These are phyloP conservation scores for Calypte anna DNA, from an alignment of 2,113 vertebrate genomes.

Conservation along the genomic window DNA sequence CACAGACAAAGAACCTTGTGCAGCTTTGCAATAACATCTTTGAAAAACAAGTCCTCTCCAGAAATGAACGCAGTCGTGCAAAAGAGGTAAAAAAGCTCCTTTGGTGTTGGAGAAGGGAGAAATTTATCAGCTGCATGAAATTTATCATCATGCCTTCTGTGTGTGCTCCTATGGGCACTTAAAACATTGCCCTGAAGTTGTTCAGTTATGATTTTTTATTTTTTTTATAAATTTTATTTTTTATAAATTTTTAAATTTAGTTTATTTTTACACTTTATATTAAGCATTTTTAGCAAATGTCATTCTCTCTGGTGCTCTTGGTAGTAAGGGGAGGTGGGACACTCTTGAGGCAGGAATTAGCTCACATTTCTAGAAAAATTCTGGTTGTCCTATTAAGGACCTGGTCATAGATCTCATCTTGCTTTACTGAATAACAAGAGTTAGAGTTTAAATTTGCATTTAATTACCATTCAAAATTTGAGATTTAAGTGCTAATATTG, in stretches of 20 bases:
- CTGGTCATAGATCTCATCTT: neutral
- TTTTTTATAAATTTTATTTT: too few relatives aligned
- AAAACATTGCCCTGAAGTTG: neutral
- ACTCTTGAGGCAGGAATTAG: neutral
- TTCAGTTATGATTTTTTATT: neutral
- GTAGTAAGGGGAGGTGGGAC: neutral
- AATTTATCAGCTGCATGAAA: neutral
- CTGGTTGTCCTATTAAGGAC: neutral
- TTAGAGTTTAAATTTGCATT: neutral
- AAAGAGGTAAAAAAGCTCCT: conserved; percentile 81
- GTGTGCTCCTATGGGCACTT: fast-evolving
- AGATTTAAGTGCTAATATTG: neutral
- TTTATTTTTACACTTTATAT: neutral
- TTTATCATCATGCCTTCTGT: neutral
- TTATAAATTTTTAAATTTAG: neutral
- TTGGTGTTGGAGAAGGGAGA: neutral
- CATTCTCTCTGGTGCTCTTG: neutral
- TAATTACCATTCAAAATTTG: neutral
- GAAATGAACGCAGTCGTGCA: conserved; percentile 78
- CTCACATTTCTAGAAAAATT: neutral
- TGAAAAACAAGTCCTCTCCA: conserved; percentile 77
- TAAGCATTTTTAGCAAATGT: neutral
- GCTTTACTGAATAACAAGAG: neutral
- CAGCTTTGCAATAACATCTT: conserved; percentile 80
- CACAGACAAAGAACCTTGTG: conserved; percentile 83